phyloP scores from a whole-genome alignment of 2,888 invertebrate genomes.

The Morinoia aosen region DNA sequence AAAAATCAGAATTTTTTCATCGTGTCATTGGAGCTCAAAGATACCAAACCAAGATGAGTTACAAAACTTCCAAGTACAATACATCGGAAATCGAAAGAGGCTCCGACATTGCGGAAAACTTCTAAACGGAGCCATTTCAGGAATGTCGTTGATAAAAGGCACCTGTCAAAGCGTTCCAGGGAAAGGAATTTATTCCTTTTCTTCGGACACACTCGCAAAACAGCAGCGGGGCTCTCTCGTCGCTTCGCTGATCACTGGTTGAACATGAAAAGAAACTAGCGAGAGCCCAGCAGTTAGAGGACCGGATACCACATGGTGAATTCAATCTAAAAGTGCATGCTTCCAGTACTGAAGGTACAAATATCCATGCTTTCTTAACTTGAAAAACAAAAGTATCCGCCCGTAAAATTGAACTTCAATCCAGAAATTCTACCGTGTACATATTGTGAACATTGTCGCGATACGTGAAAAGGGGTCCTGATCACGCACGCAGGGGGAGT shows the following conservation, averaged over 20 bases:
- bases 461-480: too few species aligned
- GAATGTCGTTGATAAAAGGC: conserved; percentile 43
- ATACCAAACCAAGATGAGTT: background rate
- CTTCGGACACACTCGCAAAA: conserved; percentile 34
- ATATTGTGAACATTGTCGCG: too few species aligned
- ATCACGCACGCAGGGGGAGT: too few species aligned
- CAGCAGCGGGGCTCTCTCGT: background rate
- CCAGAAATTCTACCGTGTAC: too few species aligned
- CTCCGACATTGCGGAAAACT: conserved; percentile 26
- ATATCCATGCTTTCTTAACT: too few species aligned
- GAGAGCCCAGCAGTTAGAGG: background rate
- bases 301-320: background rate
- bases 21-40: background rate
- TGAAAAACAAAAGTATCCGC: too few species aligned
- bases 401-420: too few species aligned
- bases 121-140: conserved; percentile 21
- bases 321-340: background rate
- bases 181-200: background rate
- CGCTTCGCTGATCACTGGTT: background rate
- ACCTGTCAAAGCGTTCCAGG: conserved; percentile 40
- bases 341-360: too few species aligned
- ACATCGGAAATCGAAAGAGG: conserved; percentile 29
- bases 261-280: background rate
- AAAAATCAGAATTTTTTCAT: too few species aligned
- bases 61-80: background rate